Evolutionary conservation across 2,797 vertebrate species (phyloP).

Genomic region (Coluber constrictor): DNA sequence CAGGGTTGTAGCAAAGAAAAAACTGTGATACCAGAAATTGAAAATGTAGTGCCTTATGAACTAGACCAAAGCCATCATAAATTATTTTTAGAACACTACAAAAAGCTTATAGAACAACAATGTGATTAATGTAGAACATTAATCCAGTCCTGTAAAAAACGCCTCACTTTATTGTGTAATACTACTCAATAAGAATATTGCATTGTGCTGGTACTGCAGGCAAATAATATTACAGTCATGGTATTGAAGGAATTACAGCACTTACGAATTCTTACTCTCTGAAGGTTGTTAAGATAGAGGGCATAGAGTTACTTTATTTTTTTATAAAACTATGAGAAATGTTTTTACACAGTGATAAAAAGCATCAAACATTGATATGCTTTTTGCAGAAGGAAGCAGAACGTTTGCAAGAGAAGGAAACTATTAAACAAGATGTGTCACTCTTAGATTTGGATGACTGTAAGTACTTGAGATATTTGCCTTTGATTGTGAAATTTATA

Average conservation of each 20-base stretch:
- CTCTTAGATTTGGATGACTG: constrained; percentile 92
- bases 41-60: background rate
- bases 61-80: background rate
- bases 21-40: background rate
- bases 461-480: constrained; percentile 74
- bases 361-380: constrained; percentile 31
- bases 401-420: constrained; percentile 46
- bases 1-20: background rate
- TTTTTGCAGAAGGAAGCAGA: constrained; percentile 73
- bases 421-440: constrained; percentile 75
- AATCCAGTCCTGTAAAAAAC: background rate
- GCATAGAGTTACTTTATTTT: background rate
- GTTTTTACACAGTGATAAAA: background rate
- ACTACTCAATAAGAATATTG: background rate
- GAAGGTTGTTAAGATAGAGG: background rate
- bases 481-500: background rate
- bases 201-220: background rate
- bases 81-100: background rate
- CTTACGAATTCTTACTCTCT: background rate
- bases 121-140: background rate
- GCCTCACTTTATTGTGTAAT: constrained; percentile 5
- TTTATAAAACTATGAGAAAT: background rate
- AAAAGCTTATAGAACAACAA: background rate
- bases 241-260: background rate
- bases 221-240: background rate